A percentile compares a stretch with the other conserved stretches of the same genome.
Evolutionary conservation across 2,888 invertebrate genomes (phyloP).

Genomic region (Pristionchus fissidentatus): DNA sequence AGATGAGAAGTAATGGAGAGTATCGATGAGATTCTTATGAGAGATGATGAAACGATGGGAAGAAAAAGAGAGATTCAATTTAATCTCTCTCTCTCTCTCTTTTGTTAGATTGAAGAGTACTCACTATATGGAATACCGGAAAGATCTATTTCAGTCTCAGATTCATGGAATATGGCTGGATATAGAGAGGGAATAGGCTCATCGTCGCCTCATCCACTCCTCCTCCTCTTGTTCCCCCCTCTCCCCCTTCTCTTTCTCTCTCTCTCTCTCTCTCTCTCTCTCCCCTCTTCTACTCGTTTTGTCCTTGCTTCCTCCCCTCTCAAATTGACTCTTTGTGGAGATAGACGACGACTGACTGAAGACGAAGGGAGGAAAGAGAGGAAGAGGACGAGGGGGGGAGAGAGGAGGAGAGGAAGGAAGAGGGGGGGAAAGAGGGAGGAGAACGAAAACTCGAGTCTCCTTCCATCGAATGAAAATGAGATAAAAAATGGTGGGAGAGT

Average conservation of each 20-base stretch:
- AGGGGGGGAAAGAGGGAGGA: not conserved
- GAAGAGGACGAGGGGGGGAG: not conserved
- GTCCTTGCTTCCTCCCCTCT: not conserved
- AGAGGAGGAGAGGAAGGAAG: not conserved
- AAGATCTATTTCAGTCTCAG: not conserved
- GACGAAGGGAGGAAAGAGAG: conserved; percentile 1
- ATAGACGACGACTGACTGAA: conserved; percentile 12
- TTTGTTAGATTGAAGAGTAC: too few relatives aligned
- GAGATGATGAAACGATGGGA: too few relatives aligned
- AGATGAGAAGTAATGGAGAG: not conserved
- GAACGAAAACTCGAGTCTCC: not conserved
- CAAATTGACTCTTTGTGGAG: conserved; percentile 32
- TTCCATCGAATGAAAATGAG: conserved; percentile 12
- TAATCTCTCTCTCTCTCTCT: not conserved
- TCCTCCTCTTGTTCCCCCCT: not conserved
- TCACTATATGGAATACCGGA: too few relatives aligned
- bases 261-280: not conserved
- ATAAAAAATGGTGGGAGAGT: not conserved
- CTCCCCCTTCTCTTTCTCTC: not conserved
- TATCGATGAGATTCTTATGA: not conserved
- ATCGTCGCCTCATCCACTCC: not conserved
- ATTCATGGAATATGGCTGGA: not conserved
- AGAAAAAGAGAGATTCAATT: not conserved
- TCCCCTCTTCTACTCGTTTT: not conserved
- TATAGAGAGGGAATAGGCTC: conserved; percentile 1